Percentiles rank a stretch among this genome's conserved stretches.
Conservation (phyloP, 2,797 vertebrate species). For the Gouania willdenowi region DNA sequence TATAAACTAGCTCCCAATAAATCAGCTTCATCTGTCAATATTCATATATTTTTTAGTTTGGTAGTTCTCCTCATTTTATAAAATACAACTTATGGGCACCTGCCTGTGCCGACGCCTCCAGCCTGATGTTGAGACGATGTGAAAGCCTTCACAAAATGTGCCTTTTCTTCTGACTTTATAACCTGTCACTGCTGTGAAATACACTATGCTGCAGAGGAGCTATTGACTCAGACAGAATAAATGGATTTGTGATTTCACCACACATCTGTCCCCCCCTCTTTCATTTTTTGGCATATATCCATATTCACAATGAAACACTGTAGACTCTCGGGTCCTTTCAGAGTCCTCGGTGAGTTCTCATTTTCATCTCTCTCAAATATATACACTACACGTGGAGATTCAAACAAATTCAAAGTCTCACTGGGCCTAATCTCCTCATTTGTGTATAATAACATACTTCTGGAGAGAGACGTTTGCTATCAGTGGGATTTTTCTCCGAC, state of each 20-base stretch:
- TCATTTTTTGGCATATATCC: slow-evolving; percentile 47
- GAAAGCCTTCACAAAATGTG: too few species aligned
- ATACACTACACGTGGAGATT: slow-evolving; percentile 13
- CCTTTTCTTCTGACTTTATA: slow-evolving; percentile 20
- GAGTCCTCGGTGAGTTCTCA: slow-evolving; percentile 23
- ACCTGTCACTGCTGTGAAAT: slow-evolving; percentile 15
- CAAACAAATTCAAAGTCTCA: slow-evolving; percentile 25
- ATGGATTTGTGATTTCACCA: slow-evolving; percentile 52
- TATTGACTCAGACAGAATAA: slow-evolving; percentile 28
- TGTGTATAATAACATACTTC: slow-evolving; percentile 5
- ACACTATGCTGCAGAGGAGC: slow-evolving; percentile 13
- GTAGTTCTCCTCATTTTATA: too few species aligned
- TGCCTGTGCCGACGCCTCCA: too few species aligned
- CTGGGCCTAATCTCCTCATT: slow-evolving; percentile 4
- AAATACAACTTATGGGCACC: too few species aligned
- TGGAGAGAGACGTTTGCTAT: slow-evolving; percentile 7
- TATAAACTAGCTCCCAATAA: too few species aligned
- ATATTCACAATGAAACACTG: slow-evolving; percentile 27
- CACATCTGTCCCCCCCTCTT: slow-evolving; percentile 41
- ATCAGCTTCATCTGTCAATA: too few species aligned
- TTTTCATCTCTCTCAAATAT: slow-evolving; percentile 32
- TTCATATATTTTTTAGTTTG: too few species aligned
- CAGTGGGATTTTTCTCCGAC: slow-evolving; percentile 3
- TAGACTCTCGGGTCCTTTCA: slow-evolving; percentile 21
- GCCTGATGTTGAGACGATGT: too few species aligned